These are phyloP conservation scores for Lasius platythorax DNA, from an alignment of 2,888 invertebrate genomes.

Conservation along the genomic window DNA sequence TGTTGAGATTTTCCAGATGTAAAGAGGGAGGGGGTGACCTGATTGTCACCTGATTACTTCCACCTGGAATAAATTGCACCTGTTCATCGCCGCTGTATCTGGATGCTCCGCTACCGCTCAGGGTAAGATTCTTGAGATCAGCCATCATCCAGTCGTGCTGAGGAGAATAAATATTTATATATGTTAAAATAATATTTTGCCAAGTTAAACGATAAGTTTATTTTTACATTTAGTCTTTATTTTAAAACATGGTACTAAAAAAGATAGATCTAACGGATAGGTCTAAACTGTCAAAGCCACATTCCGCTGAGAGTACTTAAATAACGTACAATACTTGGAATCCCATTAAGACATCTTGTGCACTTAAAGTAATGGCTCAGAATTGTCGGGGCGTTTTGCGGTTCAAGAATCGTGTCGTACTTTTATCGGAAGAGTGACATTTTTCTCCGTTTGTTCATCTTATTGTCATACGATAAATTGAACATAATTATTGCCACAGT, in stretches of 20 bases:
- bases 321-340: constrained; percentile 18
- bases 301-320: neutral
- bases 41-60: constrained; percentile 84
- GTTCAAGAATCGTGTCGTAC: neutral
- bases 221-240: neutral
- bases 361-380: constrained; percentile 19
- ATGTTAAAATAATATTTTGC: constrained; percentile 9
- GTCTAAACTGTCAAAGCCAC: neutral
- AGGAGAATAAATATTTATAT: constrained; percentile 20
- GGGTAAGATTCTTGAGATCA: constrained; percentile 82
- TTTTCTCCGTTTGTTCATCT: constrained; percentile 7
- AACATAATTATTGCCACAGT: neutral
- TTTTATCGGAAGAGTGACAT: neutral
- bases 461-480: neutral
- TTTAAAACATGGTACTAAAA: neutral
- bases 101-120: constrained; percentile 77
- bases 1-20: constrained; percentile 89
- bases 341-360: neutral
- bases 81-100: constrained; percentile 84
- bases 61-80: constrained; percentile 83
- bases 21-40: constrained; percentile 85
- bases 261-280: neutral
- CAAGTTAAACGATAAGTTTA: neutral
- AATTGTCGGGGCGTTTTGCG: neutral
- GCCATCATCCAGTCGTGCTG: constrained; percentile 79